A percentile compares a stretch with the other conserved stretches of the same genome.
Conservation (phyloP, 2,888 invertebrate species). For the Scaptomyza caliginosa region DNA sequence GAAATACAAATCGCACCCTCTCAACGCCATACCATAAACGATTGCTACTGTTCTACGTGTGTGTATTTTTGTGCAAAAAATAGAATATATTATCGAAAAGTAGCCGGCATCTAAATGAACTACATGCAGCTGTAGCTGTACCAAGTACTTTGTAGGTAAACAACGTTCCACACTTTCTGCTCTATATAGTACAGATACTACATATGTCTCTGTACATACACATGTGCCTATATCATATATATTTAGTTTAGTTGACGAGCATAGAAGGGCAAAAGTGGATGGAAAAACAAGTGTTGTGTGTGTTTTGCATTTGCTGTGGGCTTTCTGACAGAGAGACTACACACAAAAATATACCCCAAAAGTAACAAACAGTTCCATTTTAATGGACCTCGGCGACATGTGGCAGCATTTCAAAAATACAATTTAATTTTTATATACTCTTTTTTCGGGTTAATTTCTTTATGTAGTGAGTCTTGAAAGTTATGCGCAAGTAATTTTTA, state of each 20-base stretch:
- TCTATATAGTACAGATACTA: conserved; percentile 1
- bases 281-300: conserved; percentile 1
- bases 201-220: too few species aligned
- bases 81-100: conserved; percentile 59
- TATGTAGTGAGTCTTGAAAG: conserved; percentile 33
- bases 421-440: not conserved
- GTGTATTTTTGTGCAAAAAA: conserved; percentile 67
- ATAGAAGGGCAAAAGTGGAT: conserved; percentile 14
- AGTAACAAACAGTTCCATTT: conserved; percentile 28
- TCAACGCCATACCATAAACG: conserved; percentile 26
- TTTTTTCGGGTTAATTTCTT: not conserved
- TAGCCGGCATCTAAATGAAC: conserved; percentile 45
- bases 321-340: not conserved
- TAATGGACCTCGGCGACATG: conserved; percentile 31
- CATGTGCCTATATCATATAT: not conserved
- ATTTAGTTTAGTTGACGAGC: not conserved
- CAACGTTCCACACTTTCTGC: conserved; percentile 17
- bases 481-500: not conserved
- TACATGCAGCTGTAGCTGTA: conserved; percentile 42
- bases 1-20: conserved; percentile 46
- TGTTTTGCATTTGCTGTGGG: conserved; percentile 43
- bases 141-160: conserved; percentile 44
- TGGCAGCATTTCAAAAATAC: conserved; percentile 8
- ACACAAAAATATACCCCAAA: not conserved
- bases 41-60: conserved; percentile 31